These are phyloP conservation scores for Dicrostonyx torquatus DNA, from an alignment of 2,797 vertebrate species.

Conservation along the genomic window DNA sequence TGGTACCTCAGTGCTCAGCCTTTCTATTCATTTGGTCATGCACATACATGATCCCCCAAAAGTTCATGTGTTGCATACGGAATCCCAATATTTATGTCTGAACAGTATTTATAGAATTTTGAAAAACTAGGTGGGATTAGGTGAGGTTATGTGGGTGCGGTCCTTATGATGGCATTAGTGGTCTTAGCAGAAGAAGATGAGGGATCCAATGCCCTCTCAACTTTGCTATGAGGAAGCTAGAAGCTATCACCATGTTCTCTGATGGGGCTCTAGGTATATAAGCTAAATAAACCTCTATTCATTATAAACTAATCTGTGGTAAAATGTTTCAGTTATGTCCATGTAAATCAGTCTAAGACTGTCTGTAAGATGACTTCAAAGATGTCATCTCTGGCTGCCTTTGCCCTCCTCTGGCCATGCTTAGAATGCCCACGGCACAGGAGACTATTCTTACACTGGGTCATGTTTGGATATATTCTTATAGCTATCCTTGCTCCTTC, in stretches of 20 bases:
- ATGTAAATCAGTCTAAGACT: background rate
- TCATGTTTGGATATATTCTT: background rate
- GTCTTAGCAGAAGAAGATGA: background rate
- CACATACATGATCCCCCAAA: background rate
- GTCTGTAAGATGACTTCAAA: background rate
- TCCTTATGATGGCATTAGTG: no score
- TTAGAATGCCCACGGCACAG: background rate
- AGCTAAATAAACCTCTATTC: background rate
- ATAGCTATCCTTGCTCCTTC: background rate
- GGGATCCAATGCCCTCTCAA: background rate
- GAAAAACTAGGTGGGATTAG: background rate
- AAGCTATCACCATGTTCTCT: background rate
- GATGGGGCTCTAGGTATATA: background rate
- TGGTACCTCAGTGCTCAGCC: background rate
- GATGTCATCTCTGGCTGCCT: background rate
- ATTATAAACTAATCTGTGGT: background rate
- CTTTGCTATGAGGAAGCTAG: background rate
- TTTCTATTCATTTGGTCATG: background rate
- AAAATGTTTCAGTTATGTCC: background rate
- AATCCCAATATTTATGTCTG: background rate
- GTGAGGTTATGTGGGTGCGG: background rate
- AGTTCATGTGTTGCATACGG: background rate
- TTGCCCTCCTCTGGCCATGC: background rate
- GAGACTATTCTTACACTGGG: background rate
- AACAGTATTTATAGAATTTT: background rate